phyloP scores from a whole-genome alignment of 2,888 invertebrate genomes.

The Epinotia bilunana region DNA sequence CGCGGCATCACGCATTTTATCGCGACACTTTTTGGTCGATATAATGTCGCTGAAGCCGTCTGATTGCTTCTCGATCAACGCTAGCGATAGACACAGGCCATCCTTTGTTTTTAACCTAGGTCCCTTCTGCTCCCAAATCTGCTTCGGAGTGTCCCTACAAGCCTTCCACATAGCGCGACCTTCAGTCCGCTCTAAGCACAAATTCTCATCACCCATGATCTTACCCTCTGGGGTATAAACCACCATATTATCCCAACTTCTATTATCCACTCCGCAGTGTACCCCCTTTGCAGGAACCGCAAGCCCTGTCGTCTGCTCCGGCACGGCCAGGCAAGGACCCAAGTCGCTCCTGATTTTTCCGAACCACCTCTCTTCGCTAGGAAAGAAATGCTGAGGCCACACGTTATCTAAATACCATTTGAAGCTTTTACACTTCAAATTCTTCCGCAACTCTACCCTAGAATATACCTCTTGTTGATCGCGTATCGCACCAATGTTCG shows the following conservation, averaged over 20 bases:
- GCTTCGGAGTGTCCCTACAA: conserved; percentile 87
- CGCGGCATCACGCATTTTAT: conserved; percentile 46
- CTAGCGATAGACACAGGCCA: conserved; percentile 69
- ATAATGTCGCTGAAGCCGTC: conserved; percentile 72
- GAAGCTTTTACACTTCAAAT: conserved; percentile 93
- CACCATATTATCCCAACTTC: conserved; percentile 87
- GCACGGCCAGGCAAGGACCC: conserved; percentile 71
- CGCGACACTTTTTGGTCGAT: conserved; percentile 85
- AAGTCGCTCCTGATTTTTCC: conserved; percentile 89
- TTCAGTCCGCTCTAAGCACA: conserved; percentile 90
- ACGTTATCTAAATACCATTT: conserved; percentile 97
- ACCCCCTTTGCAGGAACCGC: conserved; percentile 89
- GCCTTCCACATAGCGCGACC: conserved; percentile 88
- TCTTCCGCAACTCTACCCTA: conserved; percentile 88
- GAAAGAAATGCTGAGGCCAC: conserved; percentile 99
- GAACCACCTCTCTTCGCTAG: conserved; percentile 93
- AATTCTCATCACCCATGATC: conserved; percentile 94
- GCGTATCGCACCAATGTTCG: conserved; percentile 84
- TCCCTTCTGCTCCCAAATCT: conserved; percentile 87
- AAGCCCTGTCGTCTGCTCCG: conserved; percentile 85
- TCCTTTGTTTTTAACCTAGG: conserved; percentile 68
- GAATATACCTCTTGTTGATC: conserved; percentile 86
- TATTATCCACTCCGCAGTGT: conserved; percentile 84
- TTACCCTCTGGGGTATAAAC: conserved; percentile 88
- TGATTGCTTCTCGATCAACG: conserved; percentile 56